A percentile compares a stretch with the other conserved stretches of the same genome.
Conservation (phyloP, 2,797 vertebrate genomes). For the Calcarius lapponicus region DNA sequence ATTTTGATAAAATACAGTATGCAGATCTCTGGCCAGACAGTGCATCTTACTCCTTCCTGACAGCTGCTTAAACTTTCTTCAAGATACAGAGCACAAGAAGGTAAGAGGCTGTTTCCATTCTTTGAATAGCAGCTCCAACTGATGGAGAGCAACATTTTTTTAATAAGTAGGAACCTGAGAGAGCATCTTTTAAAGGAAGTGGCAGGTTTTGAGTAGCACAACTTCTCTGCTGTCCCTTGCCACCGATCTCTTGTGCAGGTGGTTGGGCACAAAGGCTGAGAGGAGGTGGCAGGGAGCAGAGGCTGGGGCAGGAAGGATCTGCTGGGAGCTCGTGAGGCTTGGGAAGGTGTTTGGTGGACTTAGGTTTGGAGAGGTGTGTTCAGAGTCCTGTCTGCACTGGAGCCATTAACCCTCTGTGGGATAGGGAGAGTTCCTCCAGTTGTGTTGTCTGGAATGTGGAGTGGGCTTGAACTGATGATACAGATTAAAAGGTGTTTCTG, state of each 20-base stretch:
- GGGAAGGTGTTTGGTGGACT: background rate
- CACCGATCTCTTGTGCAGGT: background rate
- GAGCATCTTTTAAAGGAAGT: background rate
- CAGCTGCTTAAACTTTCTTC: background rate
- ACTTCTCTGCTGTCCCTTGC: background rate
- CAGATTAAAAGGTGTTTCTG: background rate
- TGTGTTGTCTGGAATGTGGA: background rate
- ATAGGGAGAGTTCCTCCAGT: background rate
- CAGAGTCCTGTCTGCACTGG: background rate
- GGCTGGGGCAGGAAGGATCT: background rate
- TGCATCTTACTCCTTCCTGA: background rate
- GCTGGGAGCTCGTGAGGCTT: background rate
- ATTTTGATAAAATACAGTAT: background rate
- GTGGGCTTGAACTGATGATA: background rate
- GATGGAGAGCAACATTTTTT: background rate
- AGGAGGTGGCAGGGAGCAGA: background rate
- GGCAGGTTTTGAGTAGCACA: background rate
- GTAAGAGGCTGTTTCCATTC: background rate
- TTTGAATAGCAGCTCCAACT: background rate
- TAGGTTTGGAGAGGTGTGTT: background rate
- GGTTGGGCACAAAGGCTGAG: slow-evolving; percentile 1
- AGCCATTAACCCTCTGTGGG: background rate
- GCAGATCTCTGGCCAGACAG: background rate
- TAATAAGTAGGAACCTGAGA: background rate
- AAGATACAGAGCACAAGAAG: background rate